A percentile compares a stretch with the other conserved stretches of the same genome.
phyloP scores from a whole-genome alignment of 2,797 vertebrate genomes.

The Danio kyathit region DNA sequence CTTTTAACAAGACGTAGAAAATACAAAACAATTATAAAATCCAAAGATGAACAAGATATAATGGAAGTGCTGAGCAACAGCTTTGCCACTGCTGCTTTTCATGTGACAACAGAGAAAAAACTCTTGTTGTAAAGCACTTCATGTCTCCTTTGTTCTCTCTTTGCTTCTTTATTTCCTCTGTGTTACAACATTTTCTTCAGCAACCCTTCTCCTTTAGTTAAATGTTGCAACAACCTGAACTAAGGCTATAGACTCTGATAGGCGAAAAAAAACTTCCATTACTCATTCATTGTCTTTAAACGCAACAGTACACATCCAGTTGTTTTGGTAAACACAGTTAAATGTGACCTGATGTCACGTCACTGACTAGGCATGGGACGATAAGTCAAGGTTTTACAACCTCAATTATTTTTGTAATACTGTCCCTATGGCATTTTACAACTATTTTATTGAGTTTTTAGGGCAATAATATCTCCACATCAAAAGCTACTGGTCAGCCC shows the following conservation, averaged over 20 bases:
- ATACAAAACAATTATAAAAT: background rate
- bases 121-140: background rate
- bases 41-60: background rate
- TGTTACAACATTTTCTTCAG: slow-evolving; percentile 9
- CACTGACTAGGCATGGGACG: background rate
- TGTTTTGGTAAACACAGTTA: background rate
- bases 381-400: too few species aligned
- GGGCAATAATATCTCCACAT: too few species aligned
- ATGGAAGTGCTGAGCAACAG: background rate
- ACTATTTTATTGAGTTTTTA: too few species aligned
- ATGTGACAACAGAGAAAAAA: background rate
- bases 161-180: slow-evolving; percentile 10
- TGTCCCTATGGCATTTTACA: too few species aligned
- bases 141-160: background rate
- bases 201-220: background rate
- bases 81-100: slow-evolving; percentile 1
- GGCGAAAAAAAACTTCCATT: background rate
- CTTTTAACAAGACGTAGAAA: background rate
- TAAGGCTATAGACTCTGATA: background rate
- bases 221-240: background rate
- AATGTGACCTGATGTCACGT: background rate
- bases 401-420: too few species aligned
- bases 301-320: background rate
- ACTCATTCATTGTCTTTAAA: background rate
- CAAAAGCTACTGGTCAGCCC: too few species aligned